A percentile compares a stretch with the other conserved stretches of the same genome.
Conservation (phyloP, 2,888 invertebrate genomes). For the Cephalotes varians region DNA sequence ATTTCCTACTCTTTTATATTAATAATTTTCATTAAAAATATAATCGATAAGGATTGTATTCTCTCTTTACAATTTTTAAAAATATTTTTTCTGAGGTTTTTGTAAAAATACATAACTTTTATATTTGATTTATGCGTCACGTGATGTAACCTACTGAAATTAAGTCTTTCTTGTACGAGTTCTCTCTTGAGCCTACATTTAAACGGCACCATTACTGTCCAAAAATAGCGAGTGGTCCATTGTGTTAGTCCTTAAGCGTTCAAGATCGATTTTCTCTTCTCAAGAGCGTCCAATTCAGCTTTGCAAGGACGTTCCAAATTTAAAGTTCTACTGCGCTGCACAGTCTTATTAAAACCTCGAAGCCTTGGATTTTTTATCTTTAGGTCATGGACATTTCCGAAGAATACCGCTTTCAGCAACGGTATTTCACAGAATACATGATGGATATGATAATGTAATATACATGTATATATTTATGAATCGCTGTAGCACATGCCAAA, state of each 20-base stretch:
- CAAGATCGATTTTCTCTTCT: conserved; percentile 1
- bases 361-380: not conserved
- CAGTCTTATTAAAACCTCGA: not conserved
- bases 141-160: not conserved
- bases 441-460: not conserved
- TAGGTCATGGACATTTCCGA: conserved; percentile 23
- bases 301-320: conserved; percentile 31
- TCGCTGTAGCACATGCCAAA: not conserved
- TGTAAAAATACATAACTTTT: not conserved
- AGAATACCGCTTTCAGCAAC: not conserved
- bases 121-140: not conserved
- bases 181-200: not conserved
- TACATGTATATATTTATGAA: not conserved
- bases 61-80: not conserved
- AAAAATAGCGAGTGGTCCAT: not conserved
- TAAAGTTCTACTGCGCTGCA: not conserved
- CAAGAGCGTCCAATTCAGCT: not conserved
- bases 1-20: not conserved
- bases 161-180: not conserved
- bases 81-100: not conserved
- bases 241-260: not conserved
- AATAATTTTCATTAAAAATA: not conserved
- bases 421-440: not conserved
- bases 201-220: not conserved
- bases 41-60: not conserved